Conservation (phyloP, 2,888 invertebrate genomes). For the Lasioglossum leucozonium region DNA sequence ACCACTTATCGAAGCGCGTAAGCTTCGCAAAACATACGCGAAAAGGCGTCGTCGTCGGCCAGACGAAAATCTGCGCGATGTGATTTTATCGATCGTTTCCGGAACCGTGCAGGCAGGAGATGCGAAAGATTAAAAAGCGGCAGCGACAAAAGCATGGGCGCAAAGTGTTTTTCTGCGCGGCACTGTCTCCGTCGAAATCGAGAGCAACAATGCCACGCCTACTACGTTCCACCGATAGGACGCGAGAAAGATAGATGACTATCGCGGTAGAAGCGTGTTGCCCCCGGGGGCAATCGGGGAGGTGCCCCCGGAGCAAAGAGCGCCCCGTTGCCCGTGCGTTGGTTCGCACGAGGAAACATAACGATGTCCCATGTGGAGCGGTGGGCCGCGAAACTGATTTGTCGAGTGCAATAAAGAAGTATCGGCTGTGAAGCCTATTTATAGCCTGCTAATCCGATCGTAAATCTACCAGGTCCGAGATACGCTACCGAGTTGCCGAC, state of each 20-base stretch:
- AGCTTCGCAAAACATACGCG: background rate
- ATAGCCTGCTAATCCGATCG: background rate
- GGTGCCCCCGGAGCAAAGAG: background rate
- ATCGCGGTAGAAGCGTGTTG: background rate
- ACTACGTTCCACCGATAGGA: background rate
- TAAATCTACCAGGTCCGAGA: background rate
- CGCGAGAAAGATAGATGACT: too few relatives aligned
- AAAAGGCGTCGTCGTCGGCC: background rate
- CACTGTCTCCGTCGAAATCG: background rate
- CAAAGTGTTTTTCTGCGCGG: background rate
- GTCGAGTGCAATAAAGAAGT: background rate
- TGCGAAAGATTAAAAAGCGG: background rate
- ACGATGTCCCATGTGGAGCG: background rate
- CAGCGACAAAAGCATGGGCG: background rate
- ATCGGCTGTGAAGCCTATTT: background rate
- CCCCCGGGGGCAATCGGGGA: background rate
- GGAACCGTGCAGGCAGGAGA: background rate
- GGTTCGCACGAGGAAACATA: background rate
- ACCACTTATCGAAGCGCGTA: background rate
- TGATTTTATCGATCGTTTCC: background rate
- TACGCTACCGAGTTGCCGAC: background rate
- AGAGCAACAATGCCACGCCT: background rate
- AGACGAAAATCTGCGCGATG: background rate
- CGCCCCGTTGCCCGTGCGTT: background rate
- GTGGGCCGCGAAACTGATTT: background rate